Evolutionary conservation across 2,888 invertebrate genomes (phyloP).

Genomic region (Campaea margaritaria): DNA sequence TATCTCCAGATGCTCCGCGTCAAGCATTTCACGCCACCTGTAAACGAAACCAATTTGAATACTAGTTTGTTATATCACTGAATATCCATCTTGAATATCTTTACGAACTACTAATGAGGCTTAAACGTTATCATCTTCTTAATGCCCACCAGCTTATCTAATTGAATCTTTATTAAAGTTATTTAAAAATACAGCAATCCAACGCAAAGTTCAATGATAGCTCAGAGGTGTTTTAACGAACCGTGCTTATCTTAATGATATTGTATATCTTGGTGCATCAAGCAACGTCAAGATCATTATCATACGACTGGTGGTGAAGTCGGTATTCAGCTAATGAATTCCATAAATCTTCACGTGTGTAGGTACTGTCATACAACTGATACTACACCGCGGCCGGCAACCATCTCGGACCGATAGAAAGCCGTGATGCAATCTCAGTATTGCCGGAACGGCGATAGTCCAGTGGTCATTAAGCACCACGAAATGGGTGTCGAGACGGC

Average conservation of each 20-base stretch:
- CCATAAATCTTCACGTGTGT: slow-evolving; percentile 57
- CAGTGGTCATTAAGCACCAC: slow-evolving; percentile 42
- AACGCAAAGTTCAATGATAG: slow-evolving; percentile 25
- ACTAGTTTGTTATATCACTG: slow-evolving; percentile 23
- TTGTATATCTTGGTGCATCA: slow-evolving; percentile 45
- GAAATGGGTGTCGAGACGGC: slow-evolving; percentile 38
- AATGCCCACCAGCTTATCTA: slow-evolving; percentile 27
- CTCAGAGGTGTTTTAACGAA: slow-evolving; percentile 43
- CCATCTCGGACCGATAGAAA: slow-evolving; percentile 57
- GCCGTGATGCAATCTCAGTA: slow-evolving; percentile 61
- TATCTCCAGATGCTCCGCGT: slow-evolving; percentile 71
- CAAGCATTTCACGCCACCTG: slow-evolving; percentile 78
- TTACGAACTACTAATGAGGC: slow-evolving; percentile 27
- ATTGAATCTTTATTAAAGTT: slow-evolving; percentile 26
- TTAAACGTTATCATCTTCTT: slow-evolving; percentile 12
- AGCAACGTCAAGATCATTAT: slow-evolving; percentile 51
- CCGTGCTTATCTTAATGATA: slow-evolving; percentile 49
- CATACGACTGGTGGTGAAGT: slow-evolving; percentile 45
- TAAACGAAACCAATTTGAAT: slow-evolving; percentile 35
- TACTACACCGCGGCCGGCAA: slow-evolving; percentile 22
- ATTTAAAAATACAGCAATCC: slow-evolving; percentile 17
- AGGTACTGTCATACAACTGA: slow-evolving; percentile 31
- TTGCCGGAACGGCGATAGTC: slow-evolving; percentile 52
- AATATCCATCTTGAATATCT: slow-evolving; percentile 12
- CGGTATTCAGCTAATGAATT: slow-evolving; percentile 61